Evolutionary conservation across 2,113 vertebrate genomes (phyloP).

Genomic region (Albula goreensis): DNA sequence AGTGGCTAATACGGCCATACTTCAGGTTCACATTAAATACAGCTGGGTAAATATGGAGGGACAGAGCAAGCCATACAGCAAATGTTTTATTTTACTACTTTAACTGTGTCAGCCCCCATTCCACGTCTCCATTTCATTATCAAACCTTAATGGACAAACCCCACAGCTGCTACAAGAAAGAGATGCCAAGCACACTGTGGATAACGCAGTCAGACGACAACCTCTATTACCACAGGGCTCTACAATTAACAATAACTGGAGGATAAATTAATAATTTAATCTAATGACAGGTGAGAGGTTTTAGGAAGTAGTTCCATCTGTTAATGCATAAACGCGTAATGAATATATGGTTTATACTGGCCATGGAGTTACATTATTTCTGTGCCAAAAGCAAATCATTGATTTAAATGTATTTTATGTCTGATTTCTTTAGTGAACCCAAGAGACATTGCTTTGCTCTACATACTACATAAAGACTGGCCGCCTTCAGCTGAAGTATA

Average conservation of each 20-base stretch:
- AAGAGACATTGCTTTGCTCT: no score
- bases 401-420: no score
- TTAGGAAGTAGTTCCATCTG: background rate
- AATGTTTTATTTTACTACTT: background rate
- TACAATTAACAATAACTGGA: no score
- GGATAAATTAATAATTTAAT: no score
- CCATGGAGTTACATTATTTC: no score
- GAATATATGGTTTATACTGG: background rate
- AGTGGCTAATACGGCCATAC: background rate
- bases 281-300: background rate
- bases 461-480: background rate
- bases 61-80: background rate
- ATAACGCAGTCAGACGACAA: no score
- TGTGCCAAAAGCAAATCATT: no score
- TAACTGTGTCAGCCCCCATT: background rate
- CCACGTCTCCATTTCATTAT: background rate
- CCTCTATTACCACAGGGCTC: no score
- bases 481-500: background rate
- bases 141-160: no score
- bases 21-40: background rate
- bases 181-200: background rate
- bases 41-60: background rate
- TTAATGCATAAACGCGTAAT: background rate
- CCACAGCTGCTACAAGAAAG: no score
- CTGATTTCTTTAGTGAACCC: no score